Percentiles rank a stretch among this genome's conserved stretches.
phyloP scores from a whole-genome alignment of 2,797 vertebrate genomes.

The Myotis pilosus region DNA sequence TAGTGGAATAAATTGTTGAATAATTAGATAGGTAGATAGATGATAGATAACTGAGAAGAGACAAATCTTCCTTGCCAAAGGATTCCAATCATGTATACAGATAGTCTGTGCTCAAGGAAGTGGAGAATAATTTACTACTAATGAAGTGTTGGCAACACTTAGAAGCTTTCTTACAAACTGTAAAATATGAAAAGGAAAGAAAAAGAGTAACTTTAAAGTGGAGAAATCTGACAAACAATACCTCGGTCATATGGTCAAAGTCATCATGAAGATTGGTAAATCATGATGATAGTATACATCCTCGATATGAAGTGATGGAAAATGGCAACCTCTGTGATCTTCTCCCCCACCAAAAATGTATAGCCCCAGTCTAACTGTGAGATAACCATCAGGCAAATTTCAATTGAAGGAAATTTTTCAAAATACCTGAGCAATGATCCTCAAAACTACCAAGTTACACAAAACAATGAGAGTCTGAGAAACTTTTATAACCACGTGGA shows the following conservation, averaged over 20 bases:
- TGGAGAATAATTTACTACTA: too few species aligned
- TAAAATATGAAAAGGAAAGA: too few species aligned
- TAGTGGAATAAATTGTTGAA: too few species aligned
- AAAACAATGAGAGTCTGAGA: neutral
- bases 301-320: neutral
- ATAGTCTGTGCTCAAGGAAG: too few species aligned
- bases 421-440: neutral
- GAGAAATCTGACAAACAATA: neutral
- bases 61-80: too few species aligned
- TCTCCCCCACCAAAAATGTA: neutral
- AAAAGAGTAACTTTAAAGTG: too few species aligned
- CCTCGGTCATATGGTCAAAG: neutral
- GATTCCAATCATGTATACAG: too few species aligned
- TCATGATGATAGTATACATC: neutral
- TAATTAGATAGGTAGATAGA: too few species aligned
- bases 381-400: neutral
- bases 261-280: neutral
- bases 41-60: too few species aligned
- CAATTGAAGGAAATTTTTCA: neutral
- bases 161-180: too few species aligned
- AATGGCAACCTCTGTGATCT: neutral
- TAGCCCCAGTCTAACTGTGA: neutral
- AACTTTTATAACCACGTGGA: too few species aligned
- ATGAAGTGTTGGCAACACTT: too few species aligned
- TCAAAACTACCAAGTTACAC: neutral